Conservation (phyloP, 2,113 vertebrate species). For the Sakesphorus luctuosus region DNA sequence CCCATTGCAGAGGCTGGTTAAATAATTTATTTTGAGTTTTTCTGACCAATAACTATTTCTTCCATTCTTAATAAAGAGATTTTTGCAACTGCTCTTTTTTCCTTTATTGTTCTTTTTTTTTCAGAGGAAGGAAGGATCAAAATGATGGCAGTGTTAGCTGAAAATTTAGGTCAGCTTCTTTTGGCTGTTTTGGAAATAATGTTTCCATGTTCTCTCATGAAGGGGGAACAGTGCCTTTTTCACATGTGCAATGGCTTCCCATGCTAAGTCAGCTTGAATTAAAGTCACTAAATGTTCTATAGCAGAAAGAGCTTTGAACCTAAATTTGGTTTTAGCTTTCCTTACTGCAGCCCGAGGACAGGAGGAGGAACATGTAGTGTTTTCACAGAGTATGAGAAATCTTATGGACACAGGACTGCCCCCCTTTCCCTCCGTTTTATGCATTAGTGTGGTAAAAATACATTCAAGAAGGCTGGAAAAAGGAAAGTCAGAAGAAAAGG, state of each 20-base stretch:
- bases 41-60: neutral
- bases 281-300: neutral
- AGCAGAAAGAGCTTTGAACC: neutral
- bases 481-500: neutral
- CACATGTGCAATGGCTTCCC: neutral
- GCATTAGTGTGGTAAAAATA: neutral
- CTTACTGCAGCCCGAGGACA: neutral
- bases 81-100: neutral
- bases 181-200: neutral
- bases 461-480: neutral
- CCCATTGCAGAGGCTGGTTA: neutral
- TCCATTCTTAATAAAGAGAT: neutral
- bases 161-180: neutral
- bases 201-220: neutral
- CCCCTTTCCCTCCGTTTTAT: neutral
- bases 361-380: neutral
- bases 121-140: neutral
- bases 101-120: neutral
- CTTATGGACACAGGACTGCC: neutral
- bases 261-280: slow-evolving; percentile 44
- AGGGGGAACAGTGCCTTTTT: neutral
- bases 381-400: neutral
- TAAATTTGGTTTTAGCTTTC: neutral
- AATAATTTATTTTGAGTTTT: neutral
- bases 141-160: neutral